A percentile compares a stretch with the other conserved stretches of the same genome.
These are phyloP conservation scores for Trissolcus brochymenae DNA, from an alignment of 2,888 invertebrate species.

Conservation along the genomic window DNA sequence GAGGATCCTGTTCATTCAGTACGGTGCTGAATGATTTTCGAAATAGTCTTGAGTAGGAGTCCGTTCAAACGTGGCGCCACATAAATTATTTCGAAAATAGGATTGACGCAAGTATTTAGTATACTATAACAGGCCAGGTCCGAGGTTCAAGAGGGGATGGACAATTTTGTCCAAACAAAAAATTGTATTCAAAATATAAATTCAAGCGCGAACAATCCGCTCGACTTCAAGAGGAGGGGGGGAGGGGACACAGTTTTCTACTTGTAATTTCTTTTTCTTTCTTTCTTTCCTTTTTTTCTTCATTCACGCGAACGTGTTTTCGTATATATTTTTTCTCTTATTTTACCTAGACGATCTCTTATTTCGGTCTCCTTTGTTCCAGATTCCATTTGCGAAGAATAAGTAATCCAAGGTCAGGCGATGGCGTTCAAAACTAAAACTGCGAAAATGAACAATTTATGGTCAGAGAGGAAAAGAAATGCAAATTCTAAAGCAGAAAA, in stretches of 20 bases:
- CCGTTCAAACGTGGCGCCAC: constrained; percentile 34
- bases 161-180: too few species aligned
- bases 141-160: not conserved
- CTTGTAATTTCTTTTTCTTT: too few species aligned
- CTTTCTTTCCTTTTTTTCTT: too few species aligned
- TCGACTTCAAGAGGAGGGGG: too few species aligned
- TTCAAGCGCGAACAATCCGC: too few species aligned
- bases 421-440: constrained; percentile 17
- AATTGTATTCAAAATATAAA: too few species aligned
- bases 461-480: not conserved
- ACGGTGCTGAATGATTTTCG: constrained; percentile 27
- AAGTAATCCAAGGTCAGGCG: constrained; percentile 23
- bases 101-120: constrained; percentile 32
- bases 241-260: too few species aligned
- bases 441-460: constrained; percentile 25
- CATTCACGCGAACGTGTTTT: constrained; percentile 4
- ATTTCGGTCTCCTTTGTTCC: constrained; percentile 17
- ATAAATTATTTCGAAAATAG: constrained; percentile 45
- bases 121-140: constrained; percentile 30
- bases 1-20: constrained; percentile 24
- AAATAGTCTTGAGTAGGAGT: constrained; percentile 33
- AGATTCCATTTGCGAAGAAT: constrained; percentile 21
- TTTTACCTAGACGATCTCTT: constrained; percentile 5
- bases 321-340: not conserved
- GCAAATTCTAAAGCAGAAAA: not conserved